These are phyloP conservation scores for Eupristina koningsbergeri DNA, from an alignment of 1,140 invertebrate genomes.

Conservation along the genomic window DNA sequence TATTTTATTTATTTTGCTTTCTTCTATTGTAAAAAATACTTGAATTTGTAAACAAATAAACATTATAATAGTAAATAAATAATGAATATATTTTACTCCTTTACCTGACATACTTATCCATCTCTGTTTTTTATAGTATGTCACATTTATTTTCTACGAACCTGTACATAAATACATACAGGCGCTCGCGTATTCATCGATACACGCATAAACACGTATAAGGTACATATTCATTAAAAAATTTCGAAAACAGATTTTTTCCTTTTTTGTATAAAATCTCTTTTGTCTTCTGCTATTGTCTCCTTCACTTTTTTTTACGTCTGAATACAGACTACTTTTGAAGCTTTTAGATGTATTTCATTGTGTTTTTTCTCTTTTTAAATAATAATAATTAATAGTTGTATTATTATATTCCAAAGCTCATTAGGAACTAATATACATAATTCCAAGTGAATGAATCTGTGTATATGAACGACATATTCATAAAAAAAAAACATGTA, in stretches of 20 bases:
- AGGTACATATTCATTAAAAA: too few relatives aligned
- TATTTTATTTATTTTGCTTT: too few relatives aligned
- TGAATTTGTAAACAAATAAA: too few relatives aligned
- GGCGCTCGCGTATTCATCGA: not conserved
- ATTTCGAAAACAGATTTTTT: constrained; percentile 42
- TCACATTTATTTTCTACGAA: not conserved
- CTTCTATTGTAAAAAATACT: too few relatives aligned
- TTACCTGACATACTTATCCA: not conserved
- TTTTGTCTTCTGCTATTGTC: constrained; percentile 44
- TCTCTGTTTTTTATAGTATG: not conserved
- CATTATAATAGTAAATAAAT: too few relatives aligned
- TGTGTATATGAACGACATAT: not conserved
- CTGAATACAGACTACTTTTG: not conserved
- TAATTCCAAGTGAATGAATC: not conserved
- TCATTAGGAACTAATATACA: constrained; percentile 31
- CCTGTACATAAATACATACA: constrained; percentile 19
- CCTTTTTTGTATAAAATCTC: constrained; percentile 25
- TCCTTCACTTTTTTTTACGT: constrained; percentile 26
- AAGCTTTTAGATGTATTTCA: not conserved
- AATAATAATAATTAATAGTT: constrained; percentile 5
- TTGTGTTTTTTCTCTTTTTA: not conserved
- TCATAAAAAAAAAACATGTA: constrained; percentile 18
- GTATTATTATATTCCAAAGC: constrained; percentile 16
- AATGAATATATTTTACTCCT: not conserved
- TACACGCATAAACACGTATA: too few relatives aligned